Conservation (phyloP, 2,113 vertebrate genomes). For the Anser brachyrhynchus region DNA sequence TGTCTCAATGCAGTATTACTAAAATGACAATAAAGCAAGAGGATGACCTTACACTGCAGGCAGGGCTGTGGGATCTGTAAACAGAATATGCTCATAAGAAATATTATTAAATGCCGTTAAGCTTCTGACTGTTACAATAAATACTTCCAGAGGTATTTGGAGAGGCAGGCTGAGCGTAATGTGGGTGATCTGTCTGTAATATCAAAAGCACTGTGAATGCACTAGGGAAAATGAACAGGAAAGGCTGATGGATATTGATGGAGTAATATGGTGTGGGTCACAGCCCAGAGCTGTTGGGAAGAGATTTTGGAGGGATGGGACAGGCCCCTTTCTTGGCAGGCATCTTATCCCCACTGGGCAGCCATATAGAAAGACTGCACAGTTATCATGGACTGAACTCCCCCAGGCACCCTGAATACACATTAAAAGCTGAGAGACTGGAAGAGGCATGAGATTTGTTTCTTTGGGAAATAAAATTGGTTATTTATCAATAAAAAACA, state of each 20-base stretch:
- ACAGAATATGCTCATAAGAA: conserved; percentile 10
- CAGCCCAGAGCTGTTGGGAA: not conserved
- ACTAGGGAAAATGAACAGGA: not conserved
- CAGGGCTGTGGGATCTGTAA: not conserved
- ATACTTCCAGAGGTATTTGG: not conserved
- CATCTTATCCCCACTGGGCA: not conserved
- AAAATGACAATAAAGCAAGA: not conserved
- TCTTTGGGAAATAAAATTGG: not conserved
- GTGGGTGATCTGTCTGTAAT: not conserved
- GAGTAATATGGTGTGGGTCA: not conserved
- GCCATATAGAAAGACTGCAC: not conserved
- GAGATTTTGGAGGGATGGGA: not conserved
- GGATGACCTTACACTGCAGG: not conserved
- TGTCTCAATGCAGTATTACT: not conserved
- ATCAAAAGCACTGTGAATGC: not conserved
- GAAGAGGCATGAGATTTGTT: not conserved
- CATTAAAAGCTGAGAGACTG: not conserved
- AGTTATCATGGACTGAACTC: not conserved
- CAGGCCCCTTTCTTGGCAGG: not conserved
- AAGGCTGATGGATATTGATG: not conserved
- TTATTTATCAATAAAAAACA: not conserved
- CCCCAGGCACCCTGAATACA: accelerated
- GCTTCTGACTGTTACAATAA: not conserved
- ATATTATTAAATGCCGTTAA: conserved; percentile 21
- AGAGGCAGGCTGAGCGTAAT: not conserved